phyloP scores from a whole-genome alignment of 2,113 vertebrate genomes.

The Myotis yumanensis region DNA sequence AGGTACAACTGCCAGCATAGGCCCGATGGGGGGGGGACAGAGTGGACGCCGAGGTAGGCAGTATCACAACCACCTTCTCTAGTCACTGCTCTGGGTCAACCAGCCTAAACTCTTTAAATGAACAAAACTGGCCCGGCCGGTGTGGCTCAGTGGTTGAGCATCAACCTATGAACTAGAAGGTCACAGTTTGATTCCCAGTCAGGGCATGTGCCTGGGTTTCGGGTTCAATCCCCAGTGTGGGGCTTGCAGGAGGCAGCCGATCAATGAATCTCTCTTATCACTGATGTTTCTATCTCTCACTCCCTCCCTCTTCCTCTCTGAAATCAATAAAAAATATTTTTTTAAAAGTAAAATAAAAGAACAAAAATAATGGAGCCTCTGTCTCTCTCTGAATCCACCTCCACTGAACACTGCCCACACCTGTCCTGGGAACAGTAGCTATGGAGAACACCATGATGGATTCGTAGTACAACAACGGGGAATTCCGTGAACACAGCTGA shows the following conservation, averaged over 20 bases:
- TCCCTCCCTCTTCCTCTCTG: too few relatives aligned
- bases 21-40: too few relatives aligned
- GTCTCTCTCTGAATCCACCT: background rate
- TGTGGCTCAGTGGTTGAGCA: too few relatives aligned
- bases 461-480: background rate
- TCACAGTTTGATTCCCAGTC: too few relatives aligned
- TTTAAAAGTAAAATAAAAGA: background rate
- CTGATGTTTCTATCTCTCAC: too few relatives aligned
- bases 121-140: background rate
- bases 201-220: too few relatives aligned
- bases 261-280: too few relatives aligned
- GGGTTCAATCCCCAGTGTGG: too few relatives aligned
- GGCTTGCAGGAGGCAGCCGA: too few relatives aligned
- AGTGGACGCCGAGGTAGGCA: rapidly evolving
- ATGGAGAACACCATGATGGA: background rate
- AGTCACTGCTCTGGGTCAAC: too few relatives aligned
- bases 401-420: background rate
- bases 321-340: too few relatives aligned
- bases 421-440: background rate
- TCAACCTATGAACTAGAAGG: too few relatives aligned
- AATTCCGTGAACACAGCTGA: background rate
- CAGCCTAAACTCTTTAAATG: background rate
- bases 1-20: background rate
- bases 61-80: background rate
- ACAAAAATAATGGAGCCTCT: background rate